A percentile compares a stretch with the other conserved stretches of the same genome.
These are phyloP conservation scores for Trachelus troglodyta DNA, from an alignment of 2,888 invertebrate genomes.

Conservation along the genomic window DNA sequence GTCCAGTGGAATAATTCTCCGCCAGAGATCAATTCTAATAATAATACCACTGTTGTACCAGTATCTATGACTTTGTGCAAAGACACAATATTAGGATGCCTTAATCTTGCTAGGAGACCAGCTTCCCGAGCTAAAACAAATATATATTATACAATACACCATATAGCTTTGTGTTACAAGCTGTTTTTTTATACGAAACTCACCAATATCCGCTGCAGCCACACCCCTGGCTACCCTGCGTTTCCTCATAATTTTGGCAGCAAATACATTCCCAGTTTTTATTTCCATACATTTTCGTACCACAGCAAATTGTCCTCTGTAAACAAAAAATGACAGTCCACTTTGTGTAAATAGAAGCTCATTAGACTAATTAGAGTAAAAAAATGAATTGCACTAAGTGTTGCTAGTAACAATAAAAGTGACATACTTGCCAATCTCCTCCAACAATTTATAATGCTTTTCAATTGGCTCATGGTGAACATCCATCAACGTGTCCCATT, in stretches of 20 bases:
- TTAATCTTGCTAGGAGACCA: constrained; percentile 69
- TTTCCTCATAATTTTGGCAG: constrained; percentile 75
- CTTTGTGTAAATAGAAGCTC: not conserved
- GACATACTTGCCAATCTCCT: constrained; percentile 71
- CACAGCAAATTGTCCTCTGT: constrained; percentile 75
- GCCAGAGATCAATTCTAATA: constrained; percentile 74
- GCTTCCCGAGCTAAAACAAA: constrained; percentile 67
- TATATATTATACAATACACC: not conserved
- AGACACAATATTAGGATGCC: constrained; percentile 74
- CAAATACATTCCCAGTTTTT: constrained; percentile 69
- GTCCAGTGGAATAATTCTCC: constrained; percentile 75
- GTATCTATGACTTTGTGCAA: constrained; percentile 74
- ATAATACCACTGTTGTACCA: constrained; percentile 71
- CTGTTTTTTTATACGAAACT: constrained; percentile 7
- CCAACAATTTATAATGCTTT: constrained; percentile 68
- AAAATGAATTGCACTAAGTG: not conserved
- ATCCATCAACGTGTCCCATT: constrained; percentile 65
- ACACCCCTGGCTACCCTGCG: constrained; percentile 71
- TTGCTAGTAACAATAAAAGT: not conserved
- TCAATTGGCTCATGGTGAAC: constrained; percentile 69
- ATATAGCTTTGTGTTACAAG: not conserved
- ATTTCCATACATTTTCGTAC: constrained; percentile 71
- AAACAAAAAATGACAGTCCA: constrained; percentile 34
- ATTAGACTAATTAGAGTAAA: not conserved
- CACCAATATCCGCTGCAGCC: constrained; percentile 71